These are phyloP conservation scores for Apamea crenata DNA, from an alignment of 2,888 invertebrate genomes.

Conservation along the genomic window DNA sequence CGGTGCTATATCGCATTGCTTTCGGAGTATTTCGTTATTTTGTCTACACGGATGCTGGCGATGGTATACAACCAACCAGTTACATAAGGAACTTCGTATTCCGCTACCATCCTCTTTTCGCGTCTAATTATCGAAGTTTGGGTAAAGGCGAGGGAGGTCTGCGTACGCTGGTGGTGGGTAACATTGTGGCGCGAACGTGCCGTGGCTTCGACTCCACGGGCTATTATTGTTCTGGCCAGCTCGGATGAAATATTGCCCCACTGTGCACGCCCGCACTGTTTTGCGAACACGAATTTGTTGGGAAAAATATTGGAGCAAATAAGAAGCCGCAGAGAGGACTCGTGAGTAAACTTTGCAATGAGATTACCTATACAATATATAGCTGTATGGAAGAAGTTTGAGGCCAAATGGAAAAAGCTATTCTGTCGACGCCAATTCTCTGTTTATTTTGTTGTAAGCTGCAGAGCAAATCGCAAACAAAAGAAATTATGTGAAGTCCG, in stretches of 20 bases:
- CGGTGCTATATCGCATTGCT: conserved; percentile 87
- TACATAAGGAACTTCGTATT: conserved; percentile 71
- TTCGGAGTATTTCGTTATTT: conserved; percentile 90
- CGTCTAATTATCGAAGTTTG: conserved; percentile 68
- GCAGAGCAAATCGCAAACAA: conserved; percentile 20
- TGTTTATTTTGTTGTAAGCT: conserved; percentile 31
- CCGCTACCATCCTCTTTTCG: conserved; percentile 65
- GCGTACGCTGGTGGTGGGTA: conserved; percentile 77
- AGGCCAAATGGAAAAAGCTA: conserved; percentile 46
- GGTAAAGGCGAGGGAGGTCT: conserved; percentile 74
- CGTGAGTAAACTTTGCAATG: conserved; percentile 83
- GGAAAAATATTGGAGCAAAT: conserved; percentile 87
- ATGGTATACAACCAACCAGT: conserved; percentile 82
- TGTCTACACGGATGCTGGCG: conserved; percentile 90
- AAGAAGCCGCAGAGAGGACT: conserved; percentile 82
- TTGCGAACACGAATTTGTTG: conserved; percentile 86
- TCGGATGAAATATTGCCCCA: conserved; percentile 90
- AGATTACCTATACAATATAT: conserved; percentile 68
- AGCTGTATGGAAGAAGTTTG: conserved; percentile 49
- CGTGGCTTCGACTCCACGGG: conserved; percentile 88
- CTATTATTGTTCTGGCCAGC: conserved; percentile 90
- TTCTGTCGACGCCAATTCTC: conserved; percentile 33
- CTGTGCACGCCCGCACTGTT: conserved; percentile 87
- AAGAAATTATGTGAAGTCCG: conserved; percentile 5
- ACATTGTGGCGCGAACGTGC: conserved; percentile 90